These are phyloP conservation scores for Haplochromis burtoni DNA, from an alignment of 2,113 vertebrate species.

Conservation along the genomic window DNA sequence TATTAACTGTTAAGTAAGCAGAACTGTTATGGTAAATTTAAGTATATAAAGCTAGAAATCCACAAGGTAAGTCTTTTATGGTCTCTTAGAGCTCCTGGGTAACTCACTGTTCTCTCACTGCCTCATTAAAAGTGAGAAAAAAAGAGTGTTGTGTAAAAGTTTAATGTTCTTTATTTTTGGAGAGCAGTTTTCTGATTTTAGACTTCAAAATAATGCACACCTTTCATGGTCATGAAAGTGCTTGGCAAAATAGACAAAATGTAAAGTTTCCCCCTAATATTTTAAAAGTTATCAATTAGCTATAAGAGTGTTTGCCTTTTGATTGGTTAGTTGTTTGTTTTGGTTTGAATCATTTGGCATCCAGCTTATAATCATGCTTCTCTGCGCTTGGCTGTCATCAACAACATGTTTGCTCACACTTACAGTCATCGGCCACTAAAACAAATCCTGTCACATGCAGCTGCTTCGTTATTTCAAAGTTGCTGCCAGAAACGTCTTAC, in stretches of 20 bases:
- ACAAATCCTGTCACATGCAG: conserved; percentile 17
- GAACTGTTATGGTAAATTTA: neutral
- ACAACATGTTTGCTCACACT: neutral
- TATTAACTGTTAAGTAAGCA: neutral
- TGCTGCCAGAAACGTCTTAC: too few relatives aligned
- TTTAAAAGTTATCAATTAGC: neutral
- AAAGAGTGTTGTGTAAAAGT: neutral
- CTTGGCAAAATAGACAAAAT: neutral
- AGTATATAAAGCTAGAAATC: neutral
- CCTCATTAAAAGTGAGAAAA: neutral
- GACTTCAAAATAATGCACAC: neutral
- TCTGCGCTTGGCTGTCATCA: conserved; percentile 3
- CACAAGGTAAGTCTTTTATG: neutral
- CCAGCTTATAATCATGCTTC: neutral
- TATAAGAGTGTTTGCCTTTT: neutral
- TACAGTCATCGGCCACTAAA: neutral
- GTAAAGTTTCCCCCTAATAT: neutral
- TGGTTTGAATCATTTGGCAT: neutral
- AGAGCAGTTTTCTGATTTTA: neutral
- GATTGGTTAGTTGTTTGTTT: neutral
- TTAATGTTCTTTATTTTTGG: neutral
- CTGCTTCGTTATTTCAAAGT: neutral
- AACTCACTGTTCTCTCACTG: neutral
- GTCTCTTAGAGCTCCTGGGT: neutral
- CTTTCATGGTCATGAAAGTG: neutral